Evolutionary conservation across 1,140 invertebrate genomes (phyloP).

Genomic region (Bicyclus anynana): DNA sequence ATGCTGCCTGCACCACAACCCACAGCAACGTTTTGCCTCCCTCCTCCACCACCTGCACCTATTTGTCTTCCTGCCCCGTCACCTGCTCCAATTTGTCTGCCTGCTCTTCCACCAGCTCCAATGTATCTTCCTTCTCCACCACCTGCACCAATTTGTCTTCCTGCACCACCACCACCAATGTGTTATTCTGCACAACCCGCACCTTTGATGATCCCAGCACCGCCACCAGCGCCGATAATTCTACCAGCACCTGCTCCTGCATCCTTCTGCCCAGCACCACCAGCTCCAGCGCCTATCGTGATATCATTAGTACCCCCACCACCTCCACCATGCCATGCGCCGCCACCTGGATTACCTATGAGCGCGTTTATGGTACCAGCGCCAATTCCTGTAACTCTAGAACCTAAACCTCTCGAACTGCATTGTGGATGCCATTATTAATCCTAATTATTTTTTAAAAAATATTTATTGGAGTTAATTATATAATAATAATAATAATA

Average conservation of each 20-base stretch:
- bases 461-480: slow-evolving; percentile 10
- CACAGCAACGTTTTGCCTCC: slow-evolving; percentile 5
- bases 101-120: not conserved
- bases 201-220: slow-evolving; percentile 23
- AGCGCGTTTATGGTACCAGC: slow-evolving; percentile 53
- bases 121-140: slow-evolving; percentile 23
- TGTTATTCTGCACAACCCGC: slow-evolving; percentile 22
- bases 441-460: slow-evolving; percentile 15
- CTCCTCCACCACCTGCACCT: slow-evolving; percentile 25
- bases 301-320: slow-evolving; percentile 46
- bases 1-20: slow-evolving; percentile 17
- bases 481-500: too few relatives aligned
- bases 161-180: slow-evolving; percentile 23
- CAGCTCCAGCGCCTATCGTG: slow-evolving; percentile 38
- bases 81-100: slow-evolving; percentile 18
- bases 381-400: slow-evolving; percentile 51
- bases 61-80: slow-evolving; percentile 26
- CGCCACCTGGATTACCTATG: slow-evolving; percentile 50
- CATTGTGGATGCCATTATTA: slow-evolving; percentile 40
- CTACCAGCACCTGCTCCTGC: slow-evolving; percentile 24
- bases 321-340: slow-evolving; percentile 22
- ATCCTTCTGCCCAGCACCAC: slow-evolving; percentile 15
- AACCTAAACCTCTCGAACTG: slow-evolving; percentile 48
- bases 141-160: slow-evolving; percentile 15
- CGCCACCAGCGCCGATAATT: slow-evolving; percentile 20